phyloP scores from a whole-genome alignment of 2,113 vertebrate genomes.

The Syngnathoides biaculeatus region DNA sequence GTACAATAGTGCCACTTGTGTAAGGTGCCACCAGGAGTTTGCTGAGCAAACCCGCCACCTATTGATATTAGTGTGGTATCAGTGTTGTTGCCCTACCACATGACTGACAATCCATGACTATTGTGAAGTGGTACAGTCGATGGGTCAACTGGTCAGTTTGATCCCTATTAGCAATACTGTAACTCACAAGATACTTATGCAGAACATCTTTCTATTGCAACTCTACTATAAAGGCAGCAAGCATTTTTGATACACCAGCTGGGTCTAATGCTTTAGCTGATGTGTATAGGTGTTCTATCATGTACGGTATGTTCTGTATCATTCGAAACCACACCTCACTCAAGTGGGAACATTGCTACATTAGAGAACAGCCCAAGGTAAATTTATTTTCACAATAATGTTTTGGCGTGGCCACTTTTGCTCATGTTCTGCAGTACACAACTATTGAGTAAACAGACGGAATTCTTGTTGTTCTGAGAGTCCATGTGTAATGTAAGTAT shows the following conservation, averaged over 20 bases:
- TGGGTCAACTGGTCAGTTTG: not conserved
- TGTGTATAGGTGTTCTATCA: not conserved
- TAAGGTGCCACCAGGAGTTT: too few relatives aligned
- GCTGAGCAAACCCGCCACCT: too few relatives aligned
- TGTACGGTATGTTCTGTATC: not conserved
- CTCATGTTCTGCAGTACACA: constrained; percentile 25
- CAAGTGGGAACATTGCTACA: constrained; percentile 51
- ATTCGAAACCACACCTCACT: constrained; percentile 56
- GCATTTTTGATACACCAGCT: not conserved
- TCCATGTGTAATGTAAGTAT: constrained; percentile 35
- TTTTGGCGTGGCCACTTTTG: constrained; percentile 35
- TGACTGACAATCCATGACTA: not conserved
- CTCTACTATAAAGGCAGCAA: not conserved
- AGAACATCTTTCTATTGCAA: not conserved
- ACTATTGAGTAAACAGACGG: constrained; percentile 25
- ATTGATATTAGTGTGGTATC: too few relatives aligned
- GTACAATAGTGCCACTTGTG: too few relatives aligned
- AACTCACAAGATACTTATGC: not conserved
- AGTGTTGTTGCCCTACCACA: not conserved
- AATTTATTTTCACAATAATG: constrained; percentile 54
- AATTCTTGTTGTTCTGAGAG: constrained; percentile 11
- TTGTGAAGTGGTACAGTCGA: not conserved
- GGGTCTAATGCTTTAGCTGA: not conserved
- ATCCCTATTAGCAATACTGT: not conserved
- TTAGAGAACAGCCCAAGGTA: constrained; percentile 54